Evolutionary conservation across 1,140 invertebrate genomes (phyloP), one percentile per base, ranked within the genome.

Genomic region (Ceratina japonica): DNA sequence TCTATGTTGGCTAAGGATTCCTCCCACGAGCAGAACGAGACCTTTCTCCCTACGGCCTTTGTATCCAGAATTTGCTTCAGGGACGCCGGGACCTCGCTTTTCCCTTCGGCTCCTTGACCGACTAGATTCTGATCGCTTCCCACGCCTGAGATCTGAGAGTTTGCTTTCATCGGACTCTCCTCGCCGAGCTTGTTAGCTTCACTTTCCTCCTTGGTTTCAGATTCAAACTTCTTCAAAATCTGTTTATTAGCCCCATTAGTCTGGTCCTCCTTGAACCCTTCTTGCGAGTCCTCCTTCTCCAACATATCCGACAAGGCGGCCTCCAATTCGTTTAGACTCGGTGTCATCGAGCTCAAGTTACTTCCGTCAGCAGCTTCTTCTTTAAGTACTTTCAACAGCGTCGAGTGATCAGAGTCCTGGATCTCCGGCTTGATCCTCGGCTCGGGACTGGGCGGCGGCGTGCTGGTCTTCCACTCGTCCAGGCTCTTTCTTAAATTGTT

Each of bases 311-410:
- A 91, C 27, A 92, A 86, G 2, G 92, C 91, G 8, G 83, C 90
- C 70, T 92, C 92, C 51, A 93, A 62, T 75, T 93, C 92, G 31
- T 86, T 91, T 24, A 93, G 85, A 59, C 91, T 92, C 7, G 92
- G 91, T 24, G 92, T 92, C 90, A 91, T 92, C 66, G 91, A 92
- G 66, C 89, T 91, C 18, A 90, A 75, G 74, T 92, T 91, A 65
- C 89, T 90, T 51, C 77, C 88, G 20, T 91, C 86, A 0, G 73
- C 71, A 3, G 52, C 73, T 18, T 89, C 89, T 8, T 90, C 90
- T 8, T 86, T 80, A 1, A 90, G 66, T 22, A 91, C 84, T 54
- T 89, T 91, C 4, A 91, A 66, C 37, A 89, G 73, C 0, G 84
- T 85, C 27, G 87, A 89, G 54, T 89, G 81, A 56, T 91, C 87